phyloP scores from a whole-genome alignment of 2,113 vertebrate genomes.

The Dicerorhinus sumatrensis region DNA sequence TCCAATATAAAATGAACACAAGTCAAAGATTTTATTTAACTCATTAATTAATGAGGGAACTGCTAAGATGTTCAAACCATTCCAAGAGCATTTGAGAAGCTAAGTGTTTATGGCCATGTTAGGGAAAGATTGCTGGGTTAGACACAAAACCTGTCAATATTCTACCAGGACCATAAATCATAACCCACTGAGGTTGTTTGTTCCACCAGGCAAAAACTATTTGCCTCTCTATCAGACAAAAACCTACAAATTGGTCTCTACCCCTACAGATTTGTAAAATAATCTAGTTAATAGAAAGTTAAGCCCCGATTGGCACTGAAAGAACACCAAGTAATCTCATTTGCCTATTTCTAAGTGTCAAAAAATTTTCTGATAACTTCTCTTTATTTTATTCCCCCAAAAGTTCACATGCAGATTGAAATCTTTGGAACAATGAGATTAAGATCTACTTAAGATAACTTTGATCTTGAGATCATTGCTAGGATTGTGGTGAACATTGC shows the following conservation, averaged over 20 bases:
- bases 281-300: background rate
- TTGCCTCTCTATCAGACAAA: background rate
- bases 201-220: background rate
- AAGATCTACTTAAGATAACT: background rate
- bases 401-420: background rate
- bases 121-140: background rate
- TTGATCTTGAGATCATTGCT: background rate
- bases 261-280: background rate
- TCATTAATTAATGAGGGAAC: background rate
- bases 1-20: background rate
- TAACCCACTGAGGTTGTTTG: background rate
- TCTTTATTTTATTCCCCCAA: background rate
- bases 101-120: background rate
- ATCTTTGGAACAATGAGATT: background rate
- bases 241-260: background rate
- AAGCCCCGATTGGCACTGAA: background rate
- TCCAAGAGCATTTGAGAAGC: background rate
- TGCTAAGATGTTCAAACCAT: constrained; percentile 1
- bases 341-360: background rate
- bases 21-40: constrained; percentile 25
- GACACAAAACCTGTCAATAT: background rate
- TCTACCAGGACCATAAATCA: background rate
- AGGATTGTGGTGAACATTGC: background rate
- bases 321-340: background rate
- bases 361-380: background rate